Conservation (phyloP, 1,140 invertebrate genomes). For the Scaptomyza graminum region DNA sequence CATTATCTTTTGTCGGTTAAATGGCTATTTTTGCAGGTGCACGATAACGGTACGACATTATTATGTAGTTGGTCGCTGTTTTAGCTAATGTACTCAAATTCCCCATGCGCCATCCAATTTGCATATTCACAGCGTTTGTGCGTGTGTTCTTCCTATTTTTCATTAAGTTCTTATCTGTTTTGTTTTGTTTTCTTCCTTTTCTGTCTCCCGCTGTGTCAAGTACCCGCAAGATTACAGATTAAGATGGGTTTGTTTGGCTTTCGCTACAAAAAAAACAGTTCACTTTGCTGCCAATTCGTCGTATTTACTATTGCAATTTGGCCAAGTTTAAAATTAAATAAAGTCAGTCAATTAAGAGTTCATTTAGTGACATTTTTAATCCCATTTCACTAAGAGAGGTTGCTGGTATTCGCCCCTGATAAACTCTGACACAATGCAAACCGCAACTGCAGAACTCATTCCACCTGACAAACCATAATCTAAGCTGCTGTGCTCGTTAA, state of each 20-base stretch:
- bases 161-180: not conserved
- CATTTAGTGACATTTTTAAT: too few relatives aligned
- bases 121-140: conserved; percentile 26
- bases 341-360: too few relatives aligned
- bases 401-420: not conserved
- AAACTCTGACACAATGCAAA: not conserved
- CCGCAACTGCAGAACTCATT: conserved; percentile 13
- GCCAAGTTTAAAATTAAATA: too few relatives aligned
- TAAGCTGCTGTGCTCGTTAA: conserved; percentile 20
- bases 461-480: conserved; percentile 15
- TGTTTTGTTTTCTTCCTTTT: not conserved
- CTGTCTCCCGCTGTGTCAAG: conserved; percentile 41
- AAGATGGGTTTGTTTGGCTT: not conserved
- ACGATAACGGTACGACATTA: conserved; percentile 58
- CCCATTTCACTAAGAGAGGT: too few relatives aligned
- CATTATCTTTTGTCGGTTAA: conserved; percentile 23
- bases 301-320: too few relatives aligned
- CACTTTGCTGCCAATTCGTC: too few relatives aligned
- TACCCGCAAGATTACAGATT: conserved; percentile 23
- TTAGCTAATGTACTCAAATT: conserved; percentile 74
- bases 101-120: conserved; percentile 50
- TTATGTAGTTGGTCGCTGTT: conserved; percentile 47
- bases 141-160: conserved; percentile 9
- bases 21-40: conserved; percentile 61
- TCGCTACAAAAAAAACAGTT: too few relatives aligned